Conservation (phyloP, 2,888 invertebrate genomes). For the Agrypnus murinus region DNA sequence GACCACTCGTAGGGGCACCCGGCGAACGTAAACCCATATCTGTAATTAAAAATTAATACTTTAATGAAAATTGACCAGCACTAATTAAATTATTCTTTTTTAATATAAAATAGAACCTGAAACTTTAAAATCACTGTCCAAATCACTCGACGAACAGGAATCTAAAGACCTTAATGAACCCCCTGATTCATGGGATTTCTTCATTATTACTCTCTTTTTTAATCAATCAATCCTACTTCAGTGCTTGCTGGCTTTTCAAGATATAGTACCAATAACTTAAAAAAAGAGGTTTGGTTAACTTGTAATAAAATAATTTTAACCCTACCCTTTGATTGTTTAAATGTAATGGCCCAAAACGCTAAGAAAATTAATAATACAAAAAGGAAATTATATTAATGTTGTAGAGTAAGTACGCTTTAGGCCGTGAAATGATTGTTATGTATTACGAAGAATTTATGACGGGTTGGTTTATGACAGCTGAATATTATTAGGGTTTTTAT, state of each 20-base stretch:
- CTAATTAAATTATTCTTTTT: conserved; percentile 7
- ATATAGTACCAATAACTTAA: conserved; percentile 1
- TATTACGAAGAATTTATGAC: too few species aligned
- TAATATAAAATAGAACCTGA: conserved; percentile 14
- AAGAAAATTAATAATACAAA: background rate
- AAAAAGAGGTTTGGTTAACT: background rate
- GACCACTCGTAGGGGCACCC: conserved; percentile 71
- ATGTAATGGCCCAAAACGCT: conserved; percentile 33
- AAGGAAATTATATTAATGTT: too few species aligned
- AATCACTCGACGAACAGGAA: conserved; percentile 39
- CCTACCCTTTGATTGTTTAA: conserved; percentile 41
- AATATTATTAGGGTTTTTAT: too few species aligned
- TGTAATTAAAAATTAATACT: conserved; percentile 23
- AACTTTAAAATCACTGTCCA: conserved; percentile 34
- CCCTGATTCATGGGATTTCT: background rate
- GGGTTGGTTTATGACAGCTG: too few species aligned
- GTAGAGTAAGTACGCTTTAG: too few species aligned
- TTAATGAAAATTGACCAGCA: conserved; percentile 1
- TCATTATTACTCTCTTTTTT: background rate
- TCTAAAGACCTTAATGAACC: conserved; percentile 25
- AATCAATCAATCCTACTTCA: background rate
- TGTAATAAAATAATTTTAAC: conserved; percentile 11
- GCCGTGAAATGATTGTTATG: too few species aligned
- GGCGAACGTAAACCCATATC: conserved; percentile 64
- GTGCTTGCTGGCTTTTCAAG: background rate